phyloP scores from a whole-genome alignment of 2,888 invertebrate species.

The Odontothrips loti region DNA sequence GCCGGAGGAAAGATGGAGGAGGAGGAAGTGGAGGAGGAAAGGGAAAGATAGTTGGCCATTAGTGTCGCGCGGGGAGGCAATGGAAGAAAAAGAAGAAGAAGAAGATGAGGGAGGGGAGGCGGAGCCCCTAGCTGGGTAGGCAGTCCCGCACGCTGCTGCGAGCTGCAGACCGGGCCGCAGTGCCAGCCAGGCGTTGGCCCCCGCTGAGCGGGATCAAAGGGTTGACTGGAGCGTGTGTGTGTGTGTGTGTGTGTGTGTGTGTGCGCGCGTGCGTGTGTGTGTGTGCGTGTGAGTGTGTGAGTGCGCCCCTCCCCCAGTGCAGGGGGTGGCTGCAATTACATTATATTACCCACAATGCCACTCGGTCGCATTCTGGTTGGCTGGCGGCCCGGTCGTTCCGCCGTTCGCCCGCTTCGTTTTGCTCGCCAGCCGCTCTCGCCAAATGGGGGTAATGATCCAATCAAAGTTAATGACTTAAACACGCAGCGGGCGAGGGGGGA shows the following conservation, averaged over 20 bases:
- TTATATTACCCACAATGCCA: slow-evolving; percentile 26
- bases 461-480: slow-evolving; percentile 27
- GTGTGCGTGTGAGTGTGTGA: too few relatives aligned
- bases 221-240: too few relatives aligned
- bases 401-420: not conserved
- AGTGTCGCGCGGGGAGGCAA: too few relatives aligned
- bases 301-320: too few relatives aligned
- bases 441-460: slow-evolving; percentile 26
- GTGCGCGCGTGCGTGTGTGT: too few relatives aligned
- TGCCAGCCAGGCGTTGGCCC: too few relatives aligned
- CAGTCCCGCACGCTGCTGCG: too few relatives aligned
- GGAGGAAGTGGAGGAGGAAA: not conserved
- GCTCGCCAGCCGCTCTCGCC: not conserved
- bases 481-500: not conserved
- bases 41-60: not conserved
- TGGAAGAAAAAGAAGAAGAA: not conserved
- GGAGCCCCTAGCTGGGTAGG: too few relatives aligned
- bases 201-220: too few relatives aligned
- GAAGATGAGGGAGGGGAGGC: not conserved
- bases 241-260: too few relatives aligned
- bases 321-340: slow-evolving; percentile 2
- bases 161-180: too few relatives aligned
- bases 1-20: not conserved
- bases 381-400: not conserved
- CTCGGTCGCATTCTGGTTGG: slow-evolving; percentile 22